phyloP scores from a whole-genome alignment of 1,140 invertebrate genomes.

The Venturia canescens region DNA sequence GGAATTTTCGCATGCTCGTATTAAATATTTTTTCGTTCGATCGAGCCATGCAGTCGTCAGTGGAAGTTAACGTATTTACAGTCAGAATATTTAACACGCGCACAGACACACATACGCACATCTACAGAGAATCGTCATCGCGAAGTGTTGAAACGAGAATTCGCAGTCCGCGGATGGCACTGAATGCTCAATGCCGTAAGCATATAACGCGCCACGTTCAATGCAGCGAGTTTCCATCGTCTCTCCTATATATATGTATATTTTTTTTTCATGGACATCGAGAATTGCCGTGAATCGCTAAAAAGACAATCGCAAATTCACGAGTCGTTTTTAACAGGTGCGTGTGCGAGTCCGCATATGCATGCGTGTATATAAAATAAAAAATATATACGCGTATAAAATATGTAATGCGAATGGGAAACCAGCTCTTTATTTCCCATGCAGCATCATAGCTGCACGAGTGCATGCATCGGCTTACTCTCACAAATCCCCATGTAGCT shows the following conservation, averaged over 20 bases:
- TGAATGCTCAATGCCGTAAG: constrained; percentile 7
- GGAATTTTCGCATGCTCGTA: too few relatives aligned
- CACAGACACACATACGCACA: not conserved
- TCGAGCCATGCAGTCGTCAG: too few relatives aligned
- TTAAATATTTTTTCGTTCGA: too few relatives aligned
- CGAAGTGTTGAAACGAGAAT: not conserved
- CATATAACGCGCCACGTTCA: not conserved
- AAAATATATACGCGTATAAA: too few relatives aligned
- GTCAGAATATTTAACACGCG: not conserved
- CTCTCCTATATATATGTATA: not conserved
- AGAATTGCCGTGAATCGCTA: constrained; percentile 1
- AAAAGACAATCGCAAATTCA: constrained; percentile 14
- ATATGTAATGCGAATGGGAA: not conserved
- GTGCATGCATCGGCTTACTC: not conserved
- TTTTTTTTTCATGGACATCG: constrained; percentile 11
- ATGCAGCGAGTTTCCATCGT: not conserved
- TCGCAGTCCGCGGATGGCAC: not conserved
- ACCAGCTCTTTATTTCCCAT: constrained; percentile 12
- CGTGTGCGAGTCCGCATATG: not conserved
- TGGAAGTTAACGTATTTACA: not conserved
- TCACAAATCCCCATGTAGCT: not conserved
- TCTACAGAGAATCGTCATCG: not conserved
- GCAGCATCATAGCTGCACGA: not conserved
- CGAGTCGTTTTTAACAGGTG: constrained; percentile 1
- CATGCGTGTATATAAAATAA: not conserved